Conservation (phyloP, 2,113 vertebrate species). For the Acrocephalus arundinaceus region DNA sequence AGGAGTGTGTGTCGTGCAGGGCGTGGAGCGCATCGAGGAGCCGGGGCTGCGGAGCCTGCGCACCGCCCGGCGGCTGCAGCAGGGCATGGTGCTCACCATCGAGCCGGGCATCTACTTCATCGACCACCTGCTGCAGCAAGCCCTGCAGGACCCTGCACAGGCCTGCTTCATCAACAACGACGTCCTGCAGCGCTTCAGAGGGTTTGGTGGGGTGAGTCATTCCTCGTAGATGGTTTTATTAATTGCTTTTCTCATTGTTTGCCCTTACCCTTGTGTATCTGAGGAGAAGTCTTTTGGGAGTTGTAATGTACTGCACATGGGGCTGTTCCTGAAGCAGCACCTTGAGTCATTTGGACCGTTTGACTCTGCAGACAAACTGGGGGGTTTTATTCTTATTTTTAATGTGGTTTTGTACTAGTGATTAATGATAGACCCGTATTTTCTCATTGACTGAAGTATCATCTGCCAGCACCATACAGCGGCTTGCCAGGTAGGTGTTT, state of each 20-base stretch:
- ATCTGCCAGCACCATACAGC: neutral
- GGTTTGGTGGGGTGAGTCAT: constrained; percentile 89
- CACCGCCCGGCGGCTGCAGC: constrained; percentile 82
- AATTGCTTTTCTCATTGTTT: neutral
- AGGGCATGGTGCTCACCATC: constrained; percentile 93
- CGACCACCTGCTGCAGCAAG: constrained; percentile 87
- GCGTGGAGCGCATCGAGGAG: constrained; percentile 79
- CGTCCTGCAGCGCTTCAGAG: constrained; percentile 83
- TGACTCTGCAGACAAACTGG: neutral
- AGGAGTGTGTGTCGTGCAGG: constrained; percentile 58
- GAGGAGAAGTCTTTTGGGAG: neutral
- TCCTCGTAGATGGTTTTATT: rapidly evolving
- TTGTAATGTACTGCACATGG: neutral
- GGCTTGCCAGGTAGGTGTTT: neutral
- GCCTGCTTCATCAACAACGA: constrained; percentile 85
- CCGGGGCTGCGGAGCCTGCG: constrained; percentile 88
- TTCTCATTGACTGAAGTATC: neutral
- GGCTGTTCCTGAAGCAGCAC: neutral
- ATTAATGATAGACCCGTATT: neutral
- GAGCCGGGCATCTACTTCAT: constrained; percentile 98
- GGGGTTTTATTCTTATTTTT: neutral
- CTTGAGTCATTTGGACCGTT: neutral
- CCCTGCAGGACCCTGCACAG: constrained; percentile 78
- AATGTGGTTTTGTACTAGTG: neutral
- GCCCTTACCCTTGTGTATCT: rapidly evolving